Evolutionary conservation across 2,797 vertebrate genomes (phyloP).

Genomic region (Naso thynnoides): DNA sequence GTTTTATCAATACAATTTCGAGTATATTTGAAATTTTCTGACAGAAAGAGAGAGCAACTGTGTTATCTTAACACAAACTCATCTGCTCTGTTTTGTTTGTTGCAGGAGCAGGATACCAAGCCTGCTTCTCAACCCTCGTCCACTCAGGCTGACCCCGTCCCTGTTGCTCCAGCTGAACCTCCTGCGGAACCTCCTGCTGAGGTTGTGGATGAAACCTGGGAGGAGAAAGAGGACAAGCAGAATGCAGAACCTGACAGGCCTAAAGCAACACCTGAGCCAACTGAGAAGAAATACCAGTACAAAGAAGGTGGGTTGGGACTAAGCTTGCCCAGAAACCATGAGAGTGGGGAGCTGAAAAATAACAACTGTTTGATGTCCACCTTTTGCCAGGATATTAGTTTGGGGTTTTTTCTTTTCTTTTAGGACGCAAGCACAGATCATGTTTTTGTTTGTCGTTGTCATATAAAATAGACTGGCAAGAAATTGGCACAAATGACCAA

Average conservation of each 20-base stretch:
- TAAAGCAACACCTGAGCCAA: conserved; percentile 69
- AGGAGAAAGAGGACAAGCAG: conserved; percentile 96
- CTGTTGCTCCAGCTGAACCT: conserved; percentile 64
- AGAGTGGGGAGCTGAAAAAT: not conserved
- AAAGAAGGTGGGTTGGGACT: conserved; percentile 88
- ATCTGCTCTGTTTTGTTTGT: conserved; percentile 10
- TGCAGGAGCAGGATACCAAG: conserved; percentile 86
- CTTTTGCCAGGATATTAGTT: too few relatives aligned
- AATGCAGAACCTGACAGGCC: conserved; percentile 88
- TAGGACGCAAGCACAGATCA: too few relatives aligned
- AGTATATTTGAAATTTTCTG: not conserved
- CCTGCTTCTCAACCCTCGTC: conserved; percentile 78
- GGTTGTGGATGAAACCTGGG: conserved; percentile 93
- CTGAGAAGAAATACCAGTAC: conserved; percentile 93
- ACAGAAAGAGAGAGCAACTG: conserved; percentile 2
- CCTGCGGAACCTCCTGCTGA: conserved; percentile 80
- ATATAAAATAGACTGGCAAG: too few relatives aligned
- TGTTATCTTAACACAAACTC: not conserved
- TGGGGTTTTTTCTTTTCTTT: too few relatives aligned
- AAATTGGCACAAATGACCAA: not conserved
- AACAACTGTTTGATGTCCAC: too few relatives aligned
- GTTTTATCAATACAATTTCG: not conserved
- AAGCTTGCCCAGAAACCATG: not conserved
- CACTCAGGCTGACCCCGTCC: conserved; percentile 78
- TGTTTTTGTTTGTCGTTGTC: too few relatives aligned